Percentiles rank a stretch among this genome's conserved stretches.
Conservation (phyloP, 2,797 vertebrate genomes). For the Crocodylus rhombifer region DNA sequence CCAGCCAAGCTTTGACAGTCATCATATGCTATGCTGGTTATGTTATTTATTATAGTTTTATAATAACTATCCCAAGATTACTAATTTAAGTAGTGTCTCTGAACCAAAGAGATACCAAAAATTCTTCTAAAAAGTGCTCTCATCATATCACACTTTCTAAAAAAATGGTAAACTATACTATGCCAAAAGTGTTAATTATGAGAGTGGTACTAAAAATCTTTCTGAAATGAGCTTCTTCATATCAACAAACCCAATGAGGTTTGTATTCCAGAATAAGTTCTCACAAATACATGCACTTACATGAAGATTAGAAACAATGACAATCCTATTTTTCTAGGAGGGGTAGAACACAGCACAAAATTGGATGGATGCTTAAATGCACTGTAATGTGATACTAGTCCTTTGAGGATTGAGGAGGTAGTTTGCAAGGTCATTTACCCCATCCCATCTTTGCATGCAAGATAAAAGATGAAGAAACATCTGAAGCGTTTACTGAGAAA, state of each 20-base stretch:
- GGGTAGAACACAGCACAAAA: rapidly evolving
- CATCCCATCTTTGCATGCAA: neutral
- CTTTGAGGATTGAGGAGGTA: neutral
- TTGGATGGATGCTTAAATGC: neutral
- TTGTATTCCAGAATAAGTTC: neutral
- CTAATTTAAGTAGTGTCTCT: neutral
- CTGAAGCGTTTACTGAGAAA: neutral
- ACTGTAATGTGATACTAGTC: neutral
- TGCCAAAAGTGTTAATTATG: neutral
- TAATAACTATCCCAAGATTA: neutral
- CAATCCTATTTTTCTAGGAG: neutral
- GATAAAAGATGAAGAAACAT: neutral
- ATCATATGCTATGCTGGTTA: too few species aligned
- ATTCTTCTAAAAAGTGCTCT: neutral
- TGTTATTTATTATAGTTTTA: neutral
- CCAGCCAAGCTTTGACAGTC: too few species aligned
- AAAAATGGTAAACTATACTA: neutral
- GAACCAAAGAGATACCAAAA: neutral
- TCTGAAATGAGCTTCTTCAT: neutral
- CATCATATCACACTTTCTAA: neutral
- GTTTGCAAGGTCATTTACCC: neutral
- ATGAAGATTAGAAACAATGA: neutral
- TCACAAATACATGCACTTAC: neutral
- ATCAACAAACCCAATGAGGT: neutral
- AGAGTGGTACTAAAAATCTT: neutral